Evolutionary conservation across 2,113 vertebrate genomes (phyloP).

Genomic region (Danionella cerebrum): DNA sequence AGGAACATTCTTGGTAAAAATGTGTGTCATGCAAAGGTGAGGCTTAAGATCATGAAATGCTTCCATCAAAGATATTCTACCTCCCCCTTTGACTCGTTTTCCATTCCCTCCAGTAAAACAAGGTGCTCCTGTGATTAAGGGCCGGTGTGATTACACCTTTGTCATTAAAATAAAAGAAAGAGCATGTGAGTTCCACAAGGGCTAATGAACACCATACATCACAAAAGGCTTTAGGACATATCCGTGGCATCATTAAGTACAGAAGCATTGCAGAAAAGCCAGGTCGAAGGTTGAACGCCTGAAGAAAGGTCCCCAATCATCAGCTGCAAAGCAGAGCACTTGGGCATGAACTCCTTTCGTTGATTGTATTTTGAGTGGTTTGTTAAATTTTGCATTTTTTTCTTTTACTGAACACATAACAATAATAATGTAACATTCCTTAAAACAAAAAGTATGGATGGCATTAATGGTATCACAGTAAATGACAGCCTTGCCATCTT

Average conservation of each 20-base stretch:
- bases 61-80: neutral
- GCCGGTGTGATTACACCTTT: slow-evolving; percentile 94
- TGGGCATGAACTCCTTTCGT: slow-evolving; percentile 22
- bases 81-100: slow-evolving; percentile 58
- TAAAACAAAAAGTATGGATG: no score
- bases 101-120: slow-evolving; percentile 49
- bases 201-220: slow-evolving; percentile 99
- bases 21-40: neutral
- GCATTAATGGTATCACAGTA: no score
- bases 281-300: slow-evolving; percentile 50
- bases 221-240: slow-evolving; percentile 71
- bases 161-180: slow-evolving; percentile 81
- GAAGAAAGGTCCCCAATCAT: slow-evolving; percentile 62
- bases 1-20: no score
- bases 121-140: slow-evolving; percentile 93
- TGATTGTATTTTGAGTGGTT: slow-evolving; percentile 19
- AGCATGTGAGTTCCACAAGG: slow-evolving; percentile 44
- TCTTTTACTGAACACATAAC: no score
- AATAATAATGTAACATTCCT: no score
- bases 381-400: neutral
- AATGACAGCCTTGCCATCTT: no score
- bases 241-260: slow-evolving; percentile 73
- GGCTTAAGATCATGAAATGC: neutral
- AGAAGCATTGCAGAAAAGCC: slow-evolving; percentile 69
- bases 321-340: slow-evolving; percentile 44